Evolutionary conservation across 2,888 invertebrate species (phyloP).

Genomic region (Tuberolachnus salignus): DNA sequence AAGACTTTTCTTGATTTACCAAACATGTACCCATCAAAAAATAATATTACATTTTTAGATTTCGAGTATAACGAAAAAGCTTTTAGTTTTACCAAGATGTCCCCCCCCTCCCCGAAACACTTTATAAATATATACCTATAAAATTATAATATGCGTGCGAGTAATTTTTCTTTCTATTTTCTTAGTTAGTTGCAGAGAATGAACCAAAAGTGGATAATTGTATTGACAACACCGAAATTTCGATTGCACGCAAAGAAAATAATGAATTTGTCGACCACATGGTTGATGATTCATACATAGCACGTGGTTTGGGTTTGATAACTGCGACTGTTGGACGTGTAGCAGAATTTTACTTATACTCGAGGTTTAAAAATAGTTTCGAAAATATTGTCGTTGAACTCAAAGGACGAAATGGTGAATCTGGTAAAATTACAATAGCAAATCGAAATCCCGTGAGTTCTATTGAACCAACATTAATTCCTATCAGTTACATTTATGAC

Average conservation of each 20-base stretch:
- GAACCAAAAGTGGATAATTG: conserved; percentile 31
- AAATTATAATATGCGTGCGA: too few species aligned
- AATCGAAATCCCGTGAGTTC: background rate
- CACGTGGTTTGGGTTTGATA: conserved; percentile 43
- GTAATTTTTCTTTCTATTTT: background rate
- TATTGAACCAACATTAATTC: background rate
- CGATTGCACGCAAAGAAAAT: background rate
- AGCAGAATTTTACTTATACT: conserved; percentile 42
- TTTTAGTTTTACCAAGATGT: too few species aligned
- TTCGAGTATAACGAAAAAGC: too few species aligned
- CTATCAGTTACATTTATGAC: conserved; percentile 20
- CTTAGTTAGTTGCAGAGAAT: conserved; percentile 36
- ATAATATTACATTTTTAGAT: background rate
- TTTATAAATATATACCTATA: too few species aligned
- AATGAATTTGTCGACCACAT: background rate
- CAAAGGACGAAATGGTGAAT: background rate
- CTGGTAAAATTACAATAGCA: background rate
- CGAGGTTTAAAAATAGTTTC: conserved; percentile 8
- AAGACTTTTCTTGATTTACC: too few species aligned
- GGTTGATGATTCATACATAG: conserved; percentile 28
- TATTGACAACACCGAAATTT: background rate
- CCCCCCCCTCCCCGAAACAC: too few species aligned
- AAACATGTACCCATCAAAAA: background rate
- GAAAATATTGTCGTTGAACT: background rate
- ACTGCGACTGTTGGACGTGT: conserved; percentile 32